Evolutionary conservation across 1,140 invertebrate species (phyloP).

Genomic region (Drosophila persimilis): DNA sequence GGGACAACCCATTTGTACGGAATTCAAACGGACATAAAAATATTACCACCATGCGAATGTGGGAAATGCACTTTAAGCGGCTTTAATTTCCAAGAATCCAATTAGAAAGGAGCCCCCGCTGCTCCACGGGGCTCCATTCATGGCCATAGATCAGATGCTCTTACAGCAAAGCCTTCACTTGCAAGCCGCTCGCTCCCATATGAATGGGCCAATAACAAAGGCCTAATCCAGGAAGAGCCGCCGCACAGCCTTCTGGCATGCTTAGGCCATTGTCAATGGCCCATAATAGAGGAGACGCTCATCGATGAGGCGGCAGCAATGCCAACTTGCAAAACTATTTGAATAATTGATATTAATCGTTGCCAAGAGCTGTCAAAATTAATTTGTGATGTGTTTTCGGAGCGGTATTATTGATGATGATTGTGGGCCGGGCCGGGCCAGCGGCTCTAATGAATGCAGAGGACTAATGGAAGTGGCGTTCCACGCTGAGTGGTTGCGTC

Average conservation of each 20-base stretch:
- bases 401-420: conserved; percentile 69
- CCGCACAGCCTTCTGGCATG: neutral
- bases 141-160: neutral
- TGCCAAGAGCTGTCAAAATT: conserved; percentile 76
- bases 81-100: conserved; percentile 27
- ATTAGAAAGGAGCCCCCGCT: neutral
- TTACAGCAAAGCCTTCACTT: neutral
- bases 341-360: conserved; percentile 77
- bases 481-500: conserved; percentile 26
- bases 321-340: conserved; percentile 35
- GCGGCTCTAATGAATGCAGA: conserved; percentile 27
- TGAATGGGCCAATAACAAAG: conserved; percentile 8
- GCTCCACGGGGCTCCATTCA: neutral
- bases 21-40: conserved; percentile 11
- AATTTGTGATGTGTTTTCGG: conserved; percentile 64
- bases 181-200: neutral
- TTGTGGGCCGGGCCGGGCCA: conserved; percentile 9
- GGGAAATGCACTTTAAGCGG: conserved; percentile 27
- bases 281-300: conserved; percentile 7
- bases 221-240: neutral
- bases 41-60: neutral
- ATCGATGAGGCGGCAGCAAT: neutral
- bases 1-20: neutral
- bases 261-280: conserved; percentile 31
- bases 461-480: conserved; percentile 43